phyloP scores from a whole-genome alignment of 2,113 vertebrate species.

The Bos taurus region ARS-UCD2.0 NC_037346.1:52575501-52576000 shows the following conservation, averaged over 20 bases:
- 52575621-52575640: neutral
- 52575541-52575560: fast-evolving
- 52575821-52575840: neutral
- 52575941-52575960: neutral
- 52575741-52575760: neutral
- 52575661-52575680: neutral
- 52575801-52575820: neutral
- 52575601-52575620: neutral
- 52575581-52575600: fast-evolving
- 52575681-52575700: neutral
- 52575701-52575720: no score
- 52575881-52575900: no score
- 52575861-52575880: neutral
- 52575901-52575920: neutral
- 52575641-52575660: neutral
- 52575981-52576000: neutral
- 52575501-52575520: neutral
- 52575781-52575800: neutral
- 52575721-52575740: fast-evolving
- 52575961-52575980: neutral
- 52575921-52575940: neutral
- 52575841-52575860: neutral
- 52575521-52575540: fast-evolving
- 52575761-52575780: neutral
- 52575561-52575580: fast-evolving